These are phyloP conservation scores for Macaria liturata DNA, from an alignment of 2,888 invertebrate species.

Conservation along the genomic window DNA sequence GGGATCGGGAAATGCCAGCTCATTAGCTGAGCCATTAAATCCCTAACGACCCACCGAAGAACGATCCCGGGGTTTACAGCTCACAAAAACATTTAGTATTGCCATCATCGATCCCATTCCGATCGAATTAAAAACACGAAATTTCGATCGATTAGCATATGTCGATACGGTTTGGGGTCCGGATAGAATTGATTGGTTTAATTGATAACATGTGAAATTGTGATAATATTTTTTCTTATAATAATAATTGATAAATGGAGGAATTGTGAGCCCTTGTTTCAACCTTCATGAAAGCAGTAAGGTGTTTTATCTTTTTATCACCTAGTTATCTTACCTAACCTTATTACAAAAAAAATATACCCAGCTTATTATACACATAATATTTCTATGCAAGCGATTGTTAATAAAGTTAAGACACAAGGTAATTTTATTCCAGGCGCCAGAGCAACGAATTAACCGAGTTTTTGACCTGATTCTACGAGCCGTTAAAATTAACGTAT, in stretches of 20 bases:
- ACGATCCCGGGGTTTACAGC: constrained; percentile 37
- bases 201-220: constrained; percentile 10
- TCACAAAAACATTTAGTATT: constrained; percentile 45
- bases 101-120: constrained; percentile 37
- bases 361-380: not conserved
- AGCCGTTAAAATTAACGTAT: constrained; percentile 17
- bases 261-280: too few relatives aligned
- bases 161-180: constrained; percentile 18
- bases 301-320: too few relatives aligned
- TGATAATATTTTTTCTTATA: too few relatives aligned
- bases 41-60: constrained; percentile 43
- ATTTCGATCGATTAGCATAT: constrained; percentile 22
- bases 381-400: not conserved
- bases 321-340: too few relatives aligned
- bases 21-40: constrained; percentile 52
- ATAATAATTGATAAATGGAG: too few relatives aligned
- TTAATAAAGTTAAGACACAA: constrained; percentile 8
- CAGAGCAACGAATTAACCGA: constrained; percentile 13
- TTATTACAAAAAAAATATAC: too few relatives aligned
- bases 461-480: constrained; percentile 19
- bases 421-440: constrained; percentile 8
- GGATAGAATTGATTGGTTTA: constrained; percentile 19
- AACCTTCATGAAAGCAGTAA: too few relatives aligned
- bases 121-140: constrained; percentile 26
- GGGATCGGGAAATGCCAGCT: constrained; percentile 37